Conservation (phyloP, 2,888 invertebrate species). For the Chydorus sphaericus region DNA sequence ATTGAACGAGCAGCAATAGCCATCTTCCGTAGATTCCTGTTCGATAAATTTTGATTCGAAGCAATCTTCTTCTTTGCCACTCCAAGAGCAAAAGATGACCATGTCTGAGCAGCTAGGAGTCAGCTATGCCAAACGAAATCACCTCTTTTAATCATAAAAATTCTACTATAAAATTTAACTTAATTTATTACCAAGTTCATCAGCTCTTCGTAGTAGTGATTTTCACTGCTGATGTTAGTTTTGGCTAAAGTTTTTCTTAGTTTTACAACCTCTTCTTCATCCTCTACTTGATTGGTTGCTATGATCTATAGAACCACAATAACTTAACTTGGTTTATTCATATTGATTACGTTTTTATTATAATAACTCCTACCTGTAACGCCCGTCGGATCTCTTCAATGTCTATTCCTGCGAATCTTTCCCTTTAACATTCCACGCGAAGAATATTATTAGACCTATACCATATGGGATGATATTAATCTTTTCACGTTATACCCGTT, state of each 20-base stretch:
- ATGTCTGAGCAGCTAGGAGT: constrained; percentile 12
- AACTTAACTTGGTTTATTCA: no score
- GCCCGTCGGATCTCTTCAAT: no score
- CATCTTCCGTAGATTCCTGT: constrained; percentile 14
- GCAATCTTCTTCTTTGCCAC: constrained; percentile 11
- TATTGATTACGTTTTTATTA: no score
- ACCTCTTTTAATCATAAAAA: neutral
- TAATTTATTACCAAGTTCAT: neutral
- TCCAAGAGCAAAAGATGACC: constrained; percentile 12
- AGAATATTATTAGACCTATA: no score
- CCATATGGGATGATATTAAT: no score
- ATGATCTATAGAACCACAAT: no score
- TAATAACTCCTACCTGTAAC: no score
- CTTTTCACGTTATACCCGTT: no score
- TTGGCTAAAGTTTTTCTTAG: neutral
- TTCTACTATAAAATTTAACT: neutral
- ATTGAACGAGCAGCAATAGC: constrained; percentile 16
- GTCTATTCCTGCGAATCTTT: no score
- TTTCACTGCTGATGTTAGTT: neutral
- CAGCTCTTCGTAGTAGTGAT: neutral
- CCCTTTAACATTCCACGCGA: no score
- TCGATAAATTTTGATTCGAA: constrained; percentile 8
- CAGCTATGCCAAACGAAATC: no score
- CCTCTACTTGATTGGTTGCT: neutral
- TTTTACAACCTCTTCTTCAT: neutral